Evolutionary conservation across 2,113 vertebrate species (phyloP), one percentile per base, ranked within the genome.

Genomic region (Phyllopteryx taeniolatus): DNA sequence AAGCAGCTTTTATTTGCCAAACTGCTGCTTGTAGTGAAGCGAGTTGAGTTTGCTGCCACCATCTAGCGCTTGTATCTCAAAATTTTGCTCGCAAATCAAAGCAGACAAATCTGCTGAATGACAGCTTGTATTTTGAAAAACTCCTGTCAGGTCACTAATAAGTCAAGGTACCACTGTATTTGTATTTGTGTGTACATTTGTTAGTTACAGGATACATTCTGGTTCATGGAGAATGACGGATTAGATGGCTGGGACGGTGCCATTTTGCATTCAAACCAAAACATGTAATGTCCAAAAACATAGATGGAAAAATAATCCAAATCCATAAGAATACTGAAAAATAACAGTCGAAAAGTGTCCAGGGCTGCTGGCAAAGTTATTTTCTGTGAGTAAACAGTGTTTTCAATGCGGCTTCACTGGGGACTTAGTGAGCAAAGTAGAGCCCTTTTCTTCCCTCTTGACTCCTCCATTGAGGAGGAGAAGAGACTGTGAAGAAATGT

Each of bases 301-400:
- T 3, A 39, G 35, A 39, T 39, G 35, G 27, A 27, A 1, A 27
- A 27, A 27, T 27, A 79, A 74, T 67, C 62, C 65, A 79, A 56
- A 80, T 70, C 61, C 74, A 74, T 78, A 74, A 75, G 61, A 82
- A 79, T 5, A 82, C 13, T 33, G 31, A 56, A 39, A 19, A 56
- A 56, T 80, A 79, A 62, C 79, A 62, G 35, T 42, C 35, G 10
- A 42, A n/a, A 63, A 6, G 17, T 39, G 49, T 76, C 75, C 72
- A 78, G 49, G 72, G 53, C 79, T 81, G 61, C 78, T 74, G 72
- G 72, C 56, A 71, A 73, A 77, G 69, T 80, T 67, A 85, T 87
- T 85, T 85, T 70, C 79, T 71, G 71, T 47, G 67, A 77, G 77
- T 73, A 81, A 80, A 78, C 71, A 83, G 69, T 75, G 49, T 79